Evolutionary conservation across 2,113 vertebrate species (phyloP), one percentile per base, ranked within the genome.

Genomic region (Morone saxatilis): DNA sequence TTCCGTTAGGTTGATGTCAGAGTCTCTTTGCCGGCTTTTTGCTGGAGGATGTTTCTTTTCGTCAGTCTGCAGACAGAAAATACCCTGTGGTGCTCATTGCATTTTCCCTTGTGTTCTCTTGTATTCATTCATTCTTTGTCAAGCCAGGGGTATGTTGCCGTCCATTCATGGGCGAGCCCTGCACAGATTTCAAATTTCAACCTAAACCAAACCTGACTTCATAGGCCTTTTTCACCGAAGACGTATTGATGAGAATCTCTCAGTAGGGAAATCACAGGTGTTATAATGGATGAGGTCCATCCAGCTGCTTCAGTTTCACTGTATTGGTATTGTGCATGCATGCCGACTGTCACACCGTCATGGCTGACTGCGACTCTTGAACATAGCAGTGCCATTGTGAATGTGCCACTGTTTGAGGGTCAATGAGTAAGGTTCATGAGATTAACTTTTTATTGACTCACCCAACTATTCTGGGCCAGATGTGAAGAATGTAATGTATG

Each of bases 21-120:
- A 36, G 16, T 40, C 31, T 38, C 9, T 40, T 19, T 4, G 14
- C 16, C 40, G 59, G 8, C 2, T 40, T 31, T 66, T 57, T 62
- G 48, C 36, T 14, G 25, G 16, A 59, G 38, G 19, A 53, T 51
- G 31, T 51, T 38, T 75, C 43, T 48, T 47, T 20, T n/a, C 73
- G 17, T 31, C 48, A 63, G 65, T 47, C 48, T 72, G 31, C 47
- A 81, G 66, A 38, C 36, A 60, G n/a, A 56, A 77, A 56, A 63
- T 43, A 43, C 10, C 48, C 7, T 12, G 4, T 38, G 3, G 25
- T 20, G 38, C 22, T 57, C 13, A 12, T n/a, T 65, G 78, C 60
- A 45, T 73, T 59, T 50, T 41, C 38, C 43, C 19, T 47, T 40
- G 1, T 56, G 17, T 80, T 50, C 13, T 1, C 7, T 40, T 16